Evolutionary conservation across 1,140 invertebrate genomes (phyloP).

Genomic region (Pomacea maculata): DNA sequence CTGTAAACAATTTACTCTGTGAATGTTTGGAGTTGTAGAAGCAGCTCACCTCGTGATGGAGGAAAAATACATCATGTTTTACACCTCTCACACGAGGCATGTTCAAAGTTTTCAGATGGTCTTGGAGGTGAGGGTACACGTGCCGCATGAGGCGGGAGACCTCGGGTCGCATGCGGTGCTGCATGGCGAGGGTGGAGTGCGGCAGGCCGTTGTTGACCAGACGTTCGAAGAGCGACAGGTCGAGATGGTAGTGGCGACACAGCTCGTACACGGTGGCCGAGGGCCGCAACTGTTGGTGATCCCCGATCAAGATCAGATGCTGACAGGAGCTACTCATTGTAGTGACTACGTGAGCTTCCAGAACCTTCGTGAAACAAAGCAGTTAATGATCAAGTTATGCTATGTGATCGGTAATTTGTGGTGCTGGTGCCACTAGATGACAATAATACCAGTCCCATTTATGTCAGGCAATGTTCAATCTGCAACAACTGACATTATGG

Average conservation of each 20-base stretch:
- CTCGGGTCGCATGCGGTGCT: slow-evolving; percentile 55
- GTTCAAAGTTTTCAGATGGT: slow-evolving; percentile 57
- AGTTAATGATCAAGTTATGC: too few relatives aligned
- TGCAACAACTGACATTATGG: too few relatives aligned
- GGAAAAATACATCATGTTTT: slow-evolving; percentile 59
- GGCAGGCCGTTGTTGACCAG: slow-evolving; percentile 46
- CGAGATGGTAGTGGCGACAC: slow-evolving; percentile 37
- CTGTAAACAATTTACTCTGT: background rate
- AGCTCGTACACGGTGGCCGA: slow-evolving; percentile 52
- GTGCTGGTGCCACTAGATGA: too few relatives aligned
- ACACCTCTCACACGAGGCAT: slow-evolving; percentile 58
- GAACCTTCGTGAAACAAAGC: background rate
- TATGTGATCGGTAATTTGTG: too few relatives aligned
- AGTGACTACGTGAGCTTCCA: slow-evolving; percentile 29
- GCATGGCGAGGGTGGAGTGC: slow-evolving; percentile 50
- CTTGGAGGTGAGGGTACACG: slow-evolving; percentile 61
- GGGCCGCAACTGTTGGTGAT: slow-evolving; percentile 69
- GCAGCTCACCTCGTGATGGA: slow-evolving; percentile 48
- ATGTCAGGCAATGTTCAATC: too few relatives aligned
- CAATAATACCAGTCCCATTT: too few relatives aligned
- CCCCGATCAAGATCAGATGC: slow-evolving; percentile 85
- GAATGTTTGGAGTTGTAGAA: too few relatives aligned
- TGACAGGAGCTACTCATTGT: slow-evolving; percentile 73
- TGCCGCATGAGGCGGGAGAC: slow-evolving; percentile 62
- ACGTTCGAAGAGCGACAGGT: slow-evolving; percentile 63